phyloP scores from a whole-genome alignment of 2,797 vertebrate species.

The Pempheris klunzingeri region DNA sequence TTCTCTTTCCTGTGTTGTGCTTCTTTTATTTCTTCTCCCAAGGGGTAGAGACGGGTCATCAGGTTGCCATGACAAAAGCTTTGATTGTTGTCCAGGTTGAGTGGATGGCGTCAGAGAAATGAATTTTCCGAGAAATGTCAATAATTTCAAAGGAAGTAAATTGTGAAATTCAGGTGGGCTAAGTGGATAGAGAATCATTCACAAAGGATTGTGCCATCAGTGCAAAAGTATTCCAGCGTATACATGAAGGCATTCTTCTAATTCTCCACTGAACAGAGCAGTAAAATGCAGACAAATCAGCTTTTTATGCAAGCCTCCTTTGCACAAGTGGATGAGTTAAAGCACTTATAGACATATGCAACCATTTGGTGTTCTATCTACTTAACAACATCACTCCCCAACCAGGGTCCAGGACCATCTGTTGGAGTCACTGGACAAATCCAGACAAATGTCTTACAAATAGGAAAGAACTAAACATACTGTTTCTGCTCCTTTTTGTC shows the following conservation, averaged over 20 bases:
- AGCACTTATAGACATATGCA: not conserved
- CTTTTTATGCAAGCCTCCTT: not conserved
- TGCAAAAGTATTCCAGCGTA: not conserved
- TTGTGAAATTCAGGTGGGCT: conserved; percentile 18
- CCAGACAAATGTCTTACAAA: not conserved
- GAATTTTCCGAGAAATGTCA: conserved; percentile 60
- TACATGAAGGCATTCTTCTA: not conserved
- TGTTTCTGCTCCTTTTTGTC: not conserved
- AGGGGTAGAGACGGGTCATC: conserved; percentile 34
- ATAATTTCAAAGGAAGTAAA: conserved; percentile 56
- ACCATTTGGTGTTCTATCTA: not conserved
- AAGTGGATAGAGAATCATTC: conserved; percentile 16
- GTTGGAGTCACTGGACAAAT: not conserved
- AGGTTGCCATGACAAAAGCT: conserved; percentile 69
- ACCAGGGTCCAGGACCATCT: not conserved
- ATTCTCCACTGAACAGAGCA: not conserved
- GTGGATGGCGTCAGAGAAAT: conserved; percentile 43
- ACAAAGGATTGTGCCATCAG: conserved; percentile 17
- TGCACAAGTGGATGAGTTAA: not conserved
- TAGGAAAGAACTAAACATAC: not conserved
- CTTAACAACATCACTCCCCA: not conserved
- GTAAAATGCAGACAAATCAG: not conserved
- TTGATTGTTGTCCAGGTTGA: conserved; percentile 54
- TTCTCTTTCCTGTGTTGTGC: conserved; percentile 41
- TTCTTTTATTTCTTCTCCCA: conserved; percentile 36